Base-by-base conservation (phyloP, 1,140 invertebrate species). In the Sarcophaga peregrina region DNA sequence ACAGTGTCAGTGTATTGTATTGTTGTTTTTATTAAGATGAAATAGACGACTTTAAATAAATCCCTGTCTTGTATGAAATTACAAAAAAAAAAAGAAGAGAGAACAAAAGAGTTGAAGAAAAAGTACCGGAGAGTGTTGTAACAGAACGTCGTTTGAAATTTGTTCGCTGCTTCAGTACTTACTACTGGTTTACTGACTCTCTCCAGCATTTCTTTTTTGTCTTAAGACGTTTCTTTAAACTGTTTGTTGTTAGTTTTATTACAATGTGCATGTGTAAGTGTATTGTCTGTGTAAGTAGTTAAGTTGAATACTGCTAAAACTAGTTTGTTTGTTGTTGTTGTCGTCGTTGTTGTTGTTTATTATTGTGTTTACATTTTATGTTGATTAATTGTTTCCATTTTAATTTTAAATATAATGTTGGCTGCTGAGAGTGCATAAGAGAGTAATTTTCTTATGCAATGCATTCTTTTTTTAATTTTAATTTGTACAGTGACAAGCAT, bases 41-140 rank as follows among this genome's bases (percentile, higher is more conserved):
- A 78, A 78, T 52, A 50, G 47, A 78, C 75, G 75, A 78, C 75
- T 78, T 78, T 78, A 78, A 78, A 78, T 78, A 78, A 78, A 78
- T 78, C 75, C 75, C 75, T 50, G 75, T 78, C 75, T 78, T 78
- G 20, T 78, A 76, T 7, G 46, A 48, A 48, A 37, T 37, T 37
- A n/a, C 25, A 37, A 37, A 37, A 37, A 37, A 37, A 37, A 37
- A 37, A 37, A 37, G 25, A 37, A 37, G 25, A 37, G 25, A 37
- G 25, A 37, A 37, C n/a, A 37, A 37, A 37, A 37, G 17, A n/a
- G 62, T 20, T 17, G 20, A 25, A n/a, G 58, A n/a, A 15, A 20
- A 25, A 54, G 52, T 72, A 3, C 62, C 1, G 20, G n/a, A 20
- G 62, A 72, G 9, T 72, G 6, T n/a, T n/a, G n/a, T n/a, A n/a